Conservation (phyloP, 2,113 vertebrate genomes). For the Thunnus maccoyii region DNA sequence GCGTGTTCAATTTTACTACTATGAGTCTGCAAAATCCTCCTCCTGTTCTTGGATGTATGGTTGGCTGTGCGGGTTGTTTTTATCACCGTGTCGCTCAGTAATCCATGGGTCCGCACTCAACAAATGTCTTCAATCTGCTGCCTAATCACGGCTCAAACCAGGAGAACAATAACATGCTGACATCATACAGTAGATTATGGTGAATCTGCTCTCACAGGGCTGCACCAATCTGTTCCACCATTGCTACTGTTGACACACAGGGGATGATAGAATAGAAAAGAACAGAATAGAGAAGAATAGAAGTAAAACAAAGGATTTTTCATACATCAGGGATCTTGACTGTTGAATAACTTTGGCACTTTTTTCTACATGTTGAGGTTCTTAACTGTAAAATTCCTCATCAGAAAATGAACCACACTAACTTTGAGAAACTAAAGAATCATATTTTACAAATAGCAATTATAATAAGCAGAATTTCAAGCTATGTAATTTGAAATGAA, state of each 20-base stretch:
- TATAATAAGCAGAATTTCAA: slow-evolving; percentile 44
- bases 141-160: slow-evolving; percentile 71
- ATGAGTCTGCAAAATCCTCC: background rate
- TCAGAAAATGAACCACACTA: slow-evolving; percentile 15
- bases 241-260: slow-evolving; percentile 1
- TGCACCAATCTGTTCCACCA: slow-evolving; percentile 49
- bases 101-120: slow-evolving; percentile 49
- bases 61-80: slow-evolving; percentile 8
- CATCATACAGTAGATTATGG: slow-evolving; percentile 68
- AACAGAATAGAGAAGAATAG: background rate
- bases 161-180: slow-evolving; percentile 61
- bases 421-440: slow-evolving; percentile 37
- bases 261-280: background rate
- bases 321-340: slow-evolving; percentile 8
- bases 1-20: background rate
- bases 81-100: slow-evolving; percentile 42
- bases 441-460: slow-evolving; percentile 56
- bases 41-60: slow-evolving; percentile 23
- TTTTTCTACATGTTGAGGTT: background rate
- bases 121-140: slow-evolving; percentile 78
- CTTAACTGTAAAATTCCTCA: slow-evolving; percentile 14
- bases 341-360: background rate
- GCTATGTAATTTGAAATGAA: slow-evolving; percentile 56
- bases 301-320: slow-evolving; percentile 9
- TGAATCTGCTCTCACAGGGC: slow-evolving; percentile 61